A percentile compares a stretch with the other conserved stretches of the same genome.
Evolutionary conservation across 2,113 vertebrate species (phyloP).

Genomic region (Sinocyclocheilus grahami): DNA sequence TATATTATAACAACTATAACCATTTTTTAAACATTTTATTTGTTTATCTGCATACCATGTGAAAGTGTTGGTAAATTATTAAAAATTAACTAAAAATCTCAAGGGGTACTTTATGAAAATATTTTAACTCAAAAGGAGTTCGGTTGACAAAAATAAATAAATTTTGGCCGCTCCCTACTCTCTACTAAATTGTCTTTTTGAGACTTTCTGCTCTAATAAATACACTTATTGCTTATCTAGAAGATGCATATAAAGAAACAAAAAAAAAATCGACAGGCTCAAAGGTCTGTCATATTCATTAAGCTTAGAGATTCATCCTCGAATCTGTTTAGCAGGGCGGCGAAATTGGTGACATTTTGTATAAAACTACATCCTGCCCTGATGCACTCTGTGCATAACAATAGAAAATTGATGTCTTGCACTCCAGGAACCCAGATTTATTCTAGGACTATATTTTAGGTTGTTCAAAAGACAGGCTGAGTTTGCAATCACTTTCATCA

Average conservation of each 20-base stretch:
- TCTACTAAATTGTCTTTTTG: not conserved
- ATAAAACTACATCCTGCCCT: not conserved
- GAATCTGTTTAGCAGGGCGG: not conserved
- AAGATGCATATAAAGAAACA: not conserved
- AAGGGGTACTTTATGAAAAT: not conserved
- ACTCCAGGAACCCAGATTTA: not conserved
- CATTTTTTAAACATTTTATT: not conserved
- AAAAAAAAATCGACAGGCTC: not conserved
- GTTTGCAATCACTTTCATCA: conserved; percentile 10
- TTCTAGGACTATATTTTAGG: not conserved
- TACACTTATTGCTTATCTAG: not conserved
- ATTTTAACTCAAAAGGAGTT: no score
- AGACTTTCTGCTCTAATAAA: not conserved
- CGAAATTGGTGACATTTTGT: not conserved
- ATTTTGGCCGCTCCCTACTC: not conserved
- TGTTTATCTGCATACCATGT: not conserved
- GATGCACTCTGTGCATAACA: conserved; percentile 1
- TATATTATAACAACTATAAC: not conserved
- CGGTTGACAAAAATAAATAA: not conserved
- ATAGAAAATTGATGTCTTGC: conserved; percentile 6
- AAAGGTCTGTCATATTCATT: not conserved
- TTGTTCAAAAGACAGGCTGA: conserved; percentile 32
- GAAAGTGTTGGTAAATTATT: not conserved
- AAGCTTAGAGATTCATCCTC: not conserved
- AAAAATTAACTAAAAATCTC: not conserved